Percentiles rank a stretch among this genome's conserved stretches.
These are phyloP conservation scores for Hyperoplus immaculatus DNA, from an alignment of 2,797 vertebrate genomes.

Conservation along the genomic window DNA sequence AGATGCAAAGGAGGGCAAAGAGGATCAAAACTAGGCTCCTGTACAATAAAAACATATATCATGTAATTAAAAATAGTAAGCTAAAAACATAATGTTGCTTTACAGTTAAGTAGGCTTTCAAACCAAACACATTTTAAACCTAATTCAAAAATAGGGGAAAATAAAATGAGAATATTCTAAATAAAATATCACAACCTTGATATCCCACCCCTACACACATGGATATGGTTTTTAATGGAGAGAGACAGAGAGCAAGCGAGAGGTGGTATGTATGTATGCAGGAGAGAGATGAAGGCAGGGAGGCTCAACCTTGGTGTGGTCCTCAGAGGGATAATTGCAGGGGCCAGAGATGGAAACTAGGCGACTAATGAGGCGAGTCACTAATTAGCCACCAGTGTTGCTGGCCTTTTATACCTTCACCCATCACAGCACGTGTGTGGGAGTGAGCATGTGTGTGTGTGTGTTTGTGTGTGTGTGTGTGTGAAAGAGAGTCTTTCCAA, in stretches of 20 bases:
- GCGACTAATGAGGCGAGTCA: constrained; percentile 80
- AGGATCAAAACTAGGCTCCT: not conserved
- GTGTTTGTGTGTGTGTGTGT: constrained; percentile 21
- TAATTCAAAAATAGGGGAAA: not conserved
- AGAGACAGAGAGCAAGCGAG: not conserved
- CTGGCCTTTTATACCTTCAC: constrained; percentile 65
- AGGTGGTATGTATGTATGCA: not conserved
- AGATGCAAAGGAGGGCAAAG: not conserved
- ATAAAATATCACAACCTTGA: constrained; percentile 3
- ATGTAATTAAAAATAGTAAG: not conserved
- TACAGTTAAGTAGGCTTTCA: not conserved
- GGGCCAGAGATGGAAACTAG: constrained; percentile 70
- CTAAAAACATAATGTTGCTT: too few species aligned
- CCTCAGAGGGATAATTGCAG: constrained; percentile 72
- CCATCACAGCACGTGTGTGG: constrained; percentile 30
- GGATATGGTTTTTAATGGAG: constrained; percentile 4
- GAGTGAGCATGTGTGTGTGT: constrained; percentile 12
- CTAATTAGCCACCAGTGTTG: constrained; percentile 82
- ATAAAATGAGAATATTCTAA: constrained; percentile 9
- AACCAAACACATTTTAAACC: not conserved
- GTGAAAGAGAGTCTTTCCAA: constrained; percentile 17
- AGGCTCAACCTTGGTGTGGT: constrained; percentile 63
- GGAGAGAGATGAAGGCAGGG: constrained; percentile 36
- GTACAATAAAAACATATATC: not conserved
- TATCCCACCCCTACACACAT: not conserved